These are phyloP conservation scores for Anolis carolinensis DNA, from an alignment of 2,113 vertebrate species.

Conservation along the genomic window DNA sequence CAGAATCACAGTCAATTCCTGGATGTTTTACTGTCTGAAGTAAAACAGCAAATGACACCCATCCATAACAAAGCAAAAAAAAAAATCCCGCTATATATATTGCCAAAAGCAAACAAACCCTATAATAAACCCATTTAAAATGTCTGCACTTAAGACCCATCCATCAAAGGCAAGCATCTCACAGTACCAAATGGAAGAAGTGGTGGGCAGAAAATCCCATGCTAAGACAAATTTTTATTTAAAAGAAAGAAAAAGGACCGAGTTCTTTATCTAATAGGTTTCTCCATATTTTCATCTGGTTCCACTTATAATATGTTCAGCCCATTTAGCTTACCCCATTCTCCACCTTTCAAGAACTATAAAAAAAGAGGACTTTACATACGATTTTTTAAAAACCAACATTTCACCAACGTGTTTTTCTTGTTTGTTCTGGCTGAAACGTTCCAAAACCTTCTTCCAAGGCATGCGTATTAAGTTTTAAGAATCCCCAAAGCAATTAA, in stretches of 20 bases:
- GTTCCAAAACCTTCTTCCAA: background rate
- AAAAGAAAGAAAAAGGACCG: background rate
- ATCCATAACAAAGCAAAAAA: background rate
- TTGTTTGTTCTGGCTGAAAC: background rate
- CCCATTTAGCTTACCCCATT: background rate
- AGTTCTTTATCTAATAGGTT: background rate
- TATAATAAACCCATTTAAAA: no score
- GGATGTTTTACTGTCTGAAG: no score
- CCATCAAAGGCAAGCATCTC: background rate
- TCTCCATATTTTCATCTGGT: background rate
- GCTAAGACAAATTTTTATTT: background rate
- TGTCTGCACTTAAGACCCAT: no score
- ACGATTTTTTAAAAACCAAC: background rate
- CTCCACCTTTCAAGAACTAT: background rate
- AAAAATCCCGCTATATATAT: background rate
- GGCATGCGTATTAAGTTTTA: background rate
- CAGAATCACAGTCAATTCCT: no score
- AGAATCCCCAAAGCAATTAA: background rate
- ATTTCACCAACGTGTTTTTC: background rate
- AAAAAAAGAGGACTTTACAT: background rate
- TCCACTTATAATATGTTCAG: background rate
- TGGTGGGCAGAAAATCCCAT: background rate
- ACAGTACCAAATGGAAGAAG: background rate
- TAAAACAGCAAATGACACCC: no score
- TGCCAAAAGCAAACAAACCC: no score